Evolutionary conservation across 2,888 invertebrate genomes (phyloP), one percentile per base, ranked within the genome.

Genomic region (Hemaris fuciformis): DNA sequence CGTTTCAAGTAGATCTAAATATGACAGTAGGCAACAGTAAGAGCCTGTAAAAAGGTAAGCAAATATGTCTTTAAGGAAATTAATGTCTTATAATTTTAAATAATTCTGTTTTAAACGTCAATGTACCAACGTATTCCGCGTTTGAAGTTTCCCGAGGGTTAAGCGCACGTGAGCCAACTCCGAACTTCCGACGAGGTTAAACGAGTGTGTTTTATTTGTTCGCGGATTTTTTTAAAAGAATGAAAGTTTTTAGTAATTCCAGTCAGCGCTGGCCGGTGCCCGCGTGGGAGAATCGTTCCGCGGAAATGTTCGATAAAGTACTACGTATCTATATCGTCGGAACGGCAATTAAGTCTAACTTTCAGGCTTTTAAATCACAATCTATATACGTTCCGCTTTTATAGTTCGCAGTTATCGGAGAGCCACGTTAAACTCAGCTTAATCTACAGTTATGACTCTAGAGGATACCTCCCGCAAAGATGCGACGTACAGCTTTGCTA

Each of bases 141-240:
- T 45, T 23, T 31, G 4, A 59, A 38, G 46, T 38, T 31, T 25
- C 46, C 62, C 53, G 66, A 69, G 65, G 65, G 59, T 68, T 73
- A 74, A 67, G 67, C 66, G 65, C 64, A 53, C 63, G 66, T 66
- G 68, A 66, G 64, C 62, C 70, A 69, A 72, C 64, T 70, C 66
- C 80, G 82, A 80, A 84, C 71, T 64, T 66, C 62, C 65, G 65
- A 76, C 79, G 79, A 70, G 70, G 66, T 67, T 64, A 60, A 64
- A 68, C 63, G 68, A 70, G 72, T 67, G 62, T 63, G 60, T 66
- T 68, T 70, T 72, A 73, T 74, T 69, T 66, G 70, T 74, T 73
- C 68, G 60, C 27, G 61, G 68, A 68, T 71, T 65, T 58, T 69
- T 72, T 72, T 67, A 64, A 66, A 66, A 64, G 60, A 59, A 60